A percentile compares a stretch with the other conserved stretches of the same genome.
These are phyloP conservation scores for Hedychridium roseum DNA, from an alignment of 2,888 invertebrate species.

Conservation along the genomic window DNA sequence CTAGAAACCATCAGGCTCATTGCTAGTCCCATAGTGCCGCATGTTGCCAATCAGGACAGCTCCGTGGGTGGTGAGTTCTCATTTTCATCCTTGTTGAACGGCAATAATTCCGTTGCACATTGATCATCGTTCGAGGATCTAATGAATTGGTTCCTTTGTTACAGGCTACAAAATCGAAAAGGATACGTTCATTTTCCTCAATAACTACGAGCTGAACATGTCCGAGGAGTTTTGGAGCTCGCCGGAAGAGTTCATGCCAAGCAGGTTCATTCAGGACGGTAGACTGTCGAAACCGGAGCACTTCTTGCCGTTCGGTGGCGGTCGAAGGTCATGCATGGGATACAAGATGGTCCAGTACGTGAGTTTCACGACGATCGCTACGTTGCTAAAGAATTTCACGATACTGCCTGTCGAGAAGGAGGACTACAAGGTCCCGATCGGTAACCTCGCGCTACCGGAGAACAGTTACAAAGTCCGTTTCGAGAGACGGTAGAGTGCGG, in stretches of 20 bases:
- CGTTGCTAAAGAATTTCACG: conserved; percentile 67
- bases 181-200: conserved; percentile 72
- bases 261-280: conserved; percentile 69
- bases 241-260: conserved; percentile 70
- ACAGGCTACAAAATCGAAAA: conserved; percentile 70
- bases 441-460: conserved; percentile 67
- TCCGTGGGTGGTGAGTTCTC: conserved; percentile 68
- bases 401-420: conserved; percentile 64
- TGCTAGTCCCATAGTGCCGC: conserved; percentile 75
- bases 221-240: conserved; percentile 70
- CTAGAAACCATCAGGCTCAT: conserved; percentile 71
- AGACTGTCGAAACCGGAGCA: conserved; percentile 70
- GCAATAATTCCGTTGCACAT: background rate
- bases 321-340: conserved; percentile 74
- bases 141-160: background rate
- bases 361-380: conserved; percentile 67
- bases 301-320: conserved; percentile 74
- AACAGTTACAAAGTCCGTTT: conserved; percentile 67
- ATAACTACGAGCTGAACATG: conserved; percentile 74
- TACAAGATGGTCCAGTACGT: conserved; percentile 73
- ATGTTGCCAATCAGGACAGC: conserved; percentile 72
- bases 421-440: conserved; percentile 67
- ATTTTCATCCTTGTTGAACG: conserved; percentile 17
- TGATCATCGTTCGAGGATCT: background rate
- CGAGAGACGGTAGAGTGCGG: conserved; percentile 59